Base-by-base conservation (phyloP, 2,797 vertebrate genomes). In the Myiotriccus ornatus region DNA sequence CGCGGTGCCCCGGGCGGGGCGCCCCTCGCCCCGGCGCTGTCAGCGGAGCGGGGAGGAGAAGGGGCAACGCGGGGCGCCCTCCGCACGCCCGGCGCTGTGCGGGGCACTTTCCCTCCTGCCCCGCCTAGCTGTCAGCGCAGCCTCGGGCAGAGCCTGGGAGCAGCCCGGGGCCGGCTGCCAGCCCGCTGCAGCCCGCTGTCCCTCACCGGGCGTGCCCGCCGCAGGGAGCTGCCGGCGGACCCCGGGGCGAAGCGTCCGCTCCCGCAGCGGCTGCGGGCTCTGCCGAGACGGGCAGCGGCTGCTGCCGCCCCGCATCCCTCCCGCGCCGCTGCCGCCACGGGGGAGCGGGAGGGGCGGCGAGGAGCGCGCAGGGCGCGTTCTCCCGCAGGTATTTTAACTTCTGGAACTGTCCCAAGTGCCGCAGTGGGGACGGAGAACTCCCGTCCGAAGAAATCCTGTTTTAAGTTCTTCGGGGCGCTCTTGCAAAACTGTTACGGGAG, bases 381-480 rank as follows among this genome's bases (percentile, higher is more conserved):
- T 8, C 50, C 27, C 2, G 49, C 53, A 0, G 57, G 27, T 2
- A 0, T 27, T 24, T 24, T 11, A 34, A 87, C 84, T 89, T 85
- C 23, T 44, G 87, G 76, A 57, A 49, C 85, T 60, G 83, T 75
- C 87, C 83, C 80, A 10, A 37, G 74, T 13, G 73, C 63, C n/a
- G 43, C 12, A 80, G 30, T 24, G 52, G 12, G 69, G 35, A 43
- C 43, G 23, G 68, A 7, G 46, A 10, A 14, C 37, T 84, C 55
- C 63, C 37, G 2, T 14, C 56, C 59, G 20, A 22, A 30, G 8
- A 11, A 1, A 22, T 15, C 17, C 4, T 12, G 9, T 15, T 14
- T 0, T 1, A 4, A 11, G 1, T 9, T 35, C 15, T 50, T 28
- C 10, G 0, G 15, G 16, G 52, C 23, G 50, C 7, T 39, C 34